phyloP scores from a whole-genome alignment of 2,888 invertebrate species.

The Biston betularia region DNA sequence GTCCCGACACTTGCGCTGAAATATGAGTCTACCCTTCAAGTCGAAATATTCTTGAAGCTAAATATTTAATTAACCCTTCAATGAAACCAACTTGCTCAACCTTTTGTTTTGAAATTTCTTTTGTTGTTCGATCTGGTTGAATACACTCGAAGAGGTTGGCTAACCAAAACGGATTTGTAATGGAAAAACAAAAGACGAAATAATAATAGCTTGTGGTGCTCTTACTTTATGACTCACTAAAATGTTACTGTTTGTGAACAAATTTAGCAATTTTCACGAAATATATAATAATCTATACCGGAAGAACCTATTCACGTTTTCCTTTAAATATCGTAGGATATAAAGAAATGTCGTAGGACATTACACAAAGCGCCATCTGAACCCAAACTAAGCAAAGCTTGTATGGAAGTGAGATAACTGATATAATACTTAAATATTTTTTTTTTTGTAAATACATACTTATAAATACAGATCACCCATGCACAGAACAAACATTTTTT shows the following conservation, averaged over 20 bases:
- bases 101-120: constrained; percentile 24
- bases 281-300: no score
- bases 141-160: constrained; percentile 19
- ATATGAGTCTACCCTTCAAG: constrained; percentile 17
- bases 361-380: no score
- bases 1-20: constrained; percentile 45
- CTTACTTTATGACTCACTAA: neutral
- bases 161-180: constrained; percentile 22
- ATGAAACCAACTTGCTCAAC: constrained; percentile 23
- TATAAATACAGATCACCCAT: no score
- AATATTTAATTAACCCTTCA: constrained; percentile 26
- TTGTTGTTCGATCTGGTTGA: constrained; percentile 29
- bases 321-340: no score
- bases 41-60: constrained; percentile 13
- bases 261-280: no score
- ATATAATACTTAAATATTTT: no score
- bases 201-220: neutral
- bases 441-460: no score
- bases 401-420: no score
- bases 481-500: no score
- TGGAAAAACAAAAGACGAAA: constrained; percentile 10
- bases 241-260: neutral
- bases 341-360: no score
- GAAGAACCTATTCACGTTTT: no score
- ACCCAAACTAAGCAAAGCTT: no score